phyloP scores from a whole-genome alignment of 1,140 invertebrate species.

The Araneus ventricosus region DNA sequence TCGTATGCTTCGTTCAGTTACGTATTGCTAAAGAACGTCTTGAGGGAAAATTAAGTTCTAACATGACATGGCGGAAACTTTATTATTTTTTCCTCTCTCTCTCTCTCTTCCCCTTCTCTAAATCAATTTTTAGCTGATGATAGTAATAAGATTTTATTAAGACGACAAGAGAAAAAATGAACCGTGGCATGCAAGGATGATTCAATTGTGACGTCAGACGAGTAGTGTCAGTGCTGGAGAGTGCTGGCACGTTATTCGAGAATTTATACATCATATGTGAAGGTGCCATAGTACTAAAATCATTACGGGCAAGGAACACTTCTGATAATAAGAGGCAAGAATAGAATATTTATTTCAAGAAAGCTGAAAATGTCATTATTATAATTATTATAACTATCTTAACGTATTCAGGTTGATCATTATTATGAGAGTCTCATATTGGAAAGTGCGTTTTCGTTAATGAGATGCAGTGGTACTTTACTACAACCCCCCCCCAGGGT shows the following conservation, averaged over 20 bases:
- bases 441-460: too few species aligned
- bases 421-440: too few species aligned
- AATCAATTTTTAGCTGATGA: constrained; percentile 23
- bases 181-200: not conserved
- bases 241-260: not conserved
- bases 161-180: not conserved
- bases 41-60: not conserved
- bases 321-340: not conserved
- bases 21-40: not conserved
- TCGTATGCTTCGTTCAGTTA: too few species aligned
- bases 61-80: not conserved
- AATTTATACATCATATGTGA: not conserved
- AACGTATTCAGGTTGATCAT: not conserved
- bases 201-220: constrained; percentile 1
- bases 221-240: not conserved
- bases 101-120: not conserved
- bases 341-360: not conserved
- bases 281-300: not conserved
- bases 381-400: not conserved
- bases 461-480: too few species aligned
- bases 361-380: not conserved
- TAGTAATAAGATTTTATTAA: not conserved
- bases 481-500: too few species aligned
- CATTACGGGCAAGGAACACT: not conserved
- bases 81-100: not conserved